A percentile compares a stretch with the other conserved stretches of the same genome.
Conservation (phyloP, 2,888 invertebrate genomes). For the Andrena flavipes region DNA sequence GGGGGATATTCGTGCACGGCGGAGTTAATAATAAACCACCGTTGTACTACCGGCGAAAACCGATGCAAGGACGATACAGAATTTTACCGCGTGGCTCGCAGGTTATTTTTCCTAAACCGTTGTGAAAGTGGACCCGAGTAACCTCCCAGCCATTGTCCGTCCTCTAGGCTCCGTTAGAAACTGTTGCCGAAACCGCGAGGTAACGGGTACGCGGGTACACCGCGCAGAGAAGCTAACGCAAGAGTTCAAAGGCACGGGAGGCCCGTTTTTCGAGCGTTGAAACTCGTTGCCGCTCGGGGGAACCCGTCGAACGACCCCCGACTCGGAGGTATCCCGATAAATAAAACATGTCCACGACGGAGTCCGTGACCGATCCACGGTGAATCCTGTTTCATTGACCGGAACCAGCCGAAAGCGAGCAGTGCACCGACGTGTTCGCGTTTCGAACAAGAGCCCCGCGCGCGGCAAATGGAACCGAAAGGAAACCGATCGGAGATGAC, state of each 20-base stretch:
- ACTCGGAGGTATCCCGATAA: constrained; percentile 48
- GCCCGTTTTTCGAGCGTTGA: background rate
- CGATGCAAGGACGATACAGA: background rate
- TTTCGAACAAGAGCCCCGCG: background rate
- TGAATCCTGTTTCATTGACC: constrained; percentile 44
- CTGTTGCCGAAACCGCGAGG: constrained; percentile 61
- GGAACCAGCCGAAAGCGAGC: constrained; percentile 34
- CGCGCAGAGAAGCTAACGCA: constrained; percentile 31
- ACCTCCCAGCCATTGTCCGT: constrained; percentile 16
- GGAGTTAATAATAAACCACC: background rate
- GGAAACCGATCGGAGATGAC: background rate
- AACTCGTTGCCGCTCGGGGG: constrained; percentile 40
- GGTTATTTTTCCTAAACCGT: background rate
- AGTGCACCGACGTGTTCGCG: background rate
- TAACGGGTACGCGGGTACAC: constrained; percentile 55
- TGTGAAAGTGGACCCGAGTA: background rate
- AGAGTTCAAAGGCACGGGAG: constrained; percentile 14
- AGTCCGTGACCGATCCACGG: constrained; percentile 42
- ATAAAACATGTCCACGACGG: constrained; percentile 60
- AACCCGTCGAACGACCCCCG: constrained; percentile 52
- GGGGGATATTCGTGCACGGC: background rate
- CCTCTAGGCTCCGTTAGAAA: constrained; percentile 52
- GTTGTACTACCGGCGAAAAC: background rate
- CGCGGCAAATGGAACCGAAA: constrained; percentile 9
- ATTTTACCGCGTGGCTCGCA: background rate